These are phyloP conservation scores for Rhinoraja longicauda DNA, from an alignment of 2,797 vertebrate genomes.

Conservation along the genomic window DNA sequence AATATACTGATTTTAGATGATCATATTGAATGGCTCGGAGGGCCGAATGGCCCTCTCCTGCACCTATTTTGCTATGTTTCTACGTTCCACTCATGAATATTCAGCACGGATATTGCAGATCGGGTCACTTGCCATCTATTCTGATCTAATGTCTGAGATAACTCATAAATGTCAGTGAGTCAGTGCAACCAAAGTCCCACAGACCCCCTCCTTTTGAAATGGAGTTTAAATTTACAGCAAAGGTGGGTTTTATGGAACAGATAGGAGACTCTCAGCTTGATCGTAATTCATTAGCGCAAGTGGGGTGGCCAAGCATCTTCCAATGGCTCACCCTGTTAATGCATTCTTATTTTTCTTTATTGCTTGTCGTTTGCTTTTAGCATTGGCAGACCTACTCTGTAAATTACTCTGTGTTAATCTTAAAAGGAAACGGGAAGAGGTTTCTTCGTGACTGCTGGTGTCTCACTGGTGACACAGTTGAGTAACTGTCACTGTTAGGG, in stretches of 20 bases:
- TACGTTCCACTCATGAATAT: conserved; percentile 20
- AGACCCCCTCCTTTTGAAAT: background rate
- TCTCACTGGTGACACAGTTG: background rate
- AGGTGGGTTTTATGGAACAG: conserved; percentile 21
- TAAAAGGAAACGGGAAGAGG: background rate
- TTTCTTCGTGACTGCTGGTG: background rate
- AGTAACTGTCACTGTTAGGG: no score
- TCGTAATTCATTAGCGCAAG: conserved; percentile 18
- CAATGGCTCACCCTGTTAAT: background rate
- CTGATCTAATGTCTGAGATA: conserved; percentile 16
- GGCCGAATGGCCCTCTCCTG: no score
- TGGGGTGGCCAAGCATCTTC: conserved; percentile 9
- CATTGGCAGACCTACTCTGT: background rate
- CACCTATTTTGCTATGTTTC: no score
- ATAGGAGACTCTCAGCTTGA: background rate
- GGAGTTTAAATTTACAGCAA: conserved; percentile 49
- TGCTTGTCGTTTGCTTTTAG: conserved; percentile 29
- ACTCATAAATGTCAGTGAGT: background rate
- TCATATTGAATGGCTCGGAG: no score
- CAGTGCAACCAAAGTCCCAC: background rate
- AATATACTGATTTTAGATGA: no score
- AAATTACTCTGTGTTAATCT: conserved; percentile 8
- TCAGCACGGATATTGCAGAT: background rate
- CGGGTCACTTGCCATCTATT: background rate
- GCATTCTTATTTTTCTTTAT: conserved; percentile 8